phyloP scores from a whole-genome alignment of 2,797 vertebrate genomes.

The Tokudaia muenninki region DNA sequence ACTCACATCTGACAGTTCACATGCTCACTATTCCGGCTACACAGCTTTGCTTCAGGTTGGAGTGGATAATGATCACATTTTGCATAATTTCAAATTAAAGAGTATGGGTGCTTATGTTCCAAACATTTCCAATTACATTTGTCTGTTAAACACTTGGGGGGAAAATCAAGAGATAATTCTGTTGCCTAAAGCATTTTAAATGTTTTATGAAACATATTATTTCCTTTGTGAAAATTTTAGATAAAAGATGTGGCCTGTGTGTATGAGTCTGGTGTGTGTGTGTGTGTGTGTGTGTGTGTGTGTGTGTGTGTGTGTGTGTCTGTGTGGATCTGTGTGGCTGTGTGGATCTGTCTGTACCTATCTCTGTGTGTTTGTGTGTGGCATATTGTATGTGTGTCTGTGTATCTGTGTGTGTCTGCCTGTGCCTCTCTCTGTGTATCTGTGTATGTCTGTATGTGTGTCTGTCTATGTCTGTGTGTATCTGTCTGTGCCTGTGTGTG shows the following conservation, averaged over 20 bases:
- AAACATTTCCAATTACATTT: conserved; percentile 72
- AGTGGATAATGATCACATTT: conserved; percentile 63
- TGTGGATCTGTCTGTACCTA: too few relatives aligned
- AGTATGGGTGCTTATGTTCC: conserved; percentile 42
- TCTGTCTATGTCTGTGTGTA: too few relatives aligned
- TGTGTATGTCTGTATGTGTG: too few relatives aligned
- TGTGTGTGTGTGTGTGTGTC: not conserved
- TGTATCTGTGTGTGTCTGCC: too few relatives aligned
- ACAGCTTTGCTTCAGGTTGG: conserved; percentile 69
- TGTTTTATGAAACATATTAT: conserved; percentile 67
- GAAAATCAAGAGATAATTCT: conserved; percentile 63
- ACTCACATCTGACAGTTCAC: not conserved
- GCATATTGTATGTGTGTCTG: too few relatives aligned
- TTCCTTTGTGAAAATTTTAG: conserved; percentile 21
- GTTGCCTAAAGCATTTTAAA: conserved; percentile 78
- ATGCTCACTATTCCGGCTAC: not conserved
- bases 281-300: too few relatives aligned
- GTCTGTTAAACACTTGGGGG: conserved; percentile 71
- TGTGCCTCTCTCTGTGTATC: too few relatives aligned
- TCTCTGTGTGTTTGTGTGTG: too few relatives aligned
- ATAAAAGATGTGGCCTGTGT: not conserved
- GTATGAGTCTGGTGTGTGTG: not conserved
- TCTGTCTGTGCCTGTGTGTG: too few relatives aligned
- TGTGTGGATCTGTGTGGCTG: too few relatives aligned
- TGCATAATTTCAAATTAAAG: conserved; percentile 77